phyloP scores from a whole-genome alignment of 2,113 vertebrate species.

The Podarcis muralis region DNA sequence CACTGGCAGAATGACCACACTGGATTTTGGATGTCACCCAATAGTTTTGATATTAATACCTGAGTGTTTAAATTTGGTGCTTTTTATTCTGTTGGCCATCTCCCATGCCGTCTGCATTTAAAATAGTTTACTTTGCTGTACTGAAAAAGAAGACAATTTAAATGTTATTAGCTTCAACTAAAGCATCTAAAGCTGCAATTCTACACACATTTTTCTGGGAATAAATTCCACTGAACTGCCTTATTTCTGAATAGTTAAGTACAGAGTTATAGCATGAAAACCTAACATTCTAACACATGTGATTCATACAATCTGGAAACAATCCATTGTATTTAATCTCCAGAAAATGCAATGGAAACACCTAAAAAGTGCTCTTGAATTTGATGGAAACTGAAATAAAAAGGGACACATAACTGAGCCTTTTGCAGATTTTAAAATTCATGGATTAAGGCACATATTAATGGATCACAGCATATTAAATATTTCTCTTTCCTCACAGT shows the following conservation, averaged over 20 bases:
- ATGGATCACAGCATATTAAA: constrained; percentile 22
- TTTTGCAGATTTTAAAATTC: constrained; percentile 23
- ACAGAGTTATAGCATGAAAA: neutral
- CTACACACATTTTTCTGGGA: neutral
- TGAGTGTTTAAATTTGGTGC: too few species aligned
- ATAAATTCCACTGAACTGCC: neutral
- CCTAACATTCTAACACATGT: neutral
- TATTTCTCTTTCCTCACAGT: constrained; percentile 15
- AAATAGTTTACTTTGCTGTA: too few species aligned
- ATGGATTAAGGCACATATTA: neutral
- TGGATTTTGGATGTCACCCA: too few species aligned
- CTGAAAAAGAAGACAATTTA: too few species aligned
- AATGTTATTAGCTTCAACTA: too few species aligned
- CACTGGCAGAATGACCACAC: too few species aligned
- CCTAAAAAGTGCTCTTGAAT: constrained; percentile 27
- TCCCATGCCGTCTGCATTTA: too few species aligned
- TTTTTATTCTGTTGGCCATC: too few species aligned
- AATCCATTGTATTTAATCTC: neutral
- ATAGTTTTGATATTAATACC: too few species aligned
- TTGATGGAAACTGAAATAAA: constrained; percentile 26
- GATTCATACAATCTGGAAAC: neutral
- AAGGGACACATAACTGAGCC: neutral
- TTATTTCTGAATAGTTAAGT: neutral
- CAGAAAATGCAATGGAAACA: neutral
- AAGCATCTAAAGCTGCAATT: neutral